Conservation (phyloP, 2,113 vertebrate species). For the Chiloscyllium plagiosum region DNA sequence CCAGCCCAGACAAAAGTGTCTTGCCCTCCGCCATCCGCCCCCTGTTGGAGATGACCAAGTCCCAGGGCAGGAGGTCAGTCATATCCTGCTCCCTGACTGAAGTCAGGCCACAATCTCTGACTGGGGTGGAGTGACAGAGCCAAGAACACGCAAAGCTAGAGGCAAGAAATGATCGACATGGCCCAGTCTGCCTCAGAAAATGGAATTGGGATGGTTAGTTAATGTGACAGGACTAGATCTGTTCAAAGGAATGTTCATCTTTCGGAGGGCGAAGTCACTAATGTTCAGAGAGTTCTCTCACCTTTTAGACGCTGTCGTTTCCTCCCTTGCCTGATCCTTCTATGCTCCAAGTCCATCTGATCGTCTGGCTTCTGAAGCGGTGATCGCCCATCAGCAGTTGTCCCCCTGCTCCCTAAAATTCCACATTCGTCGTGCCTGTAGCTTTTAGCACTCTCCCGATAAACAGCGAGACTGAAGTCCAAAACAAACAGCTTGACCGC, state of each 20-base stretch:
- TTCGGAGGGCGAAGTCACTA: neutral
- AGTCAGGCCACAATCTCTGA: neutral
- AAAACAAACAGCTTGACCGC: neutral
- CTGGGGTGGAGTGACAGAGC: neutral
- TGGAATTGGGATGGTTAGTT: neutral
- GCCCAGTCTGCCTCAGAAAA: neutral
- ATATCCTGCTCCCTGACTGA: neutral
- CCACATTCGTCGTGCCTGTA: neutral
- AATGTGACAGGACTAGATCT: neutral
- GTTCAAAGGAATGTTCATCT: neutral
- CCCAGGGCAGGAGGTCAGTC: neutral
- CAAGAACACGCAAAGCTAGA: neutral
- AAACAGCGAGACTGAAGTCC: neutral
- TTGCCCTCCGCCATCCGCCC: neutral
- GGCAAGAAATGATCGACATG: neutral
- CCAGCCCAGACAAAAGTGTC: neutral
- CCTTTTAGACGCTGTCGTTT: constrained; percentile 4
- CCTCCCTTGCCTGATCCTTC: constrained; percentile 1
- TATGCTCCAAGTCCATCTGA: neutral
- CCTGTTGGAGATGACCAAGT: neutral
- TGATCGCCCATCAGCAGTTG: neutral
- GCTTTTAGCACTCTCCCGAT: neutral
- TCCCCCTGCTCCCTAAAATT: neutral
- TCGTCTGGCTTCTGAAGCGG: neutral
- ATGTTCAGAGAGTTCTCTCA: neutral